A percentile compares a stretch with the other conserved stretches of the same genome.
Conservation (phyloP, 2,888 invertebrate species). For the Lycocerus yunnanus region DNA sequence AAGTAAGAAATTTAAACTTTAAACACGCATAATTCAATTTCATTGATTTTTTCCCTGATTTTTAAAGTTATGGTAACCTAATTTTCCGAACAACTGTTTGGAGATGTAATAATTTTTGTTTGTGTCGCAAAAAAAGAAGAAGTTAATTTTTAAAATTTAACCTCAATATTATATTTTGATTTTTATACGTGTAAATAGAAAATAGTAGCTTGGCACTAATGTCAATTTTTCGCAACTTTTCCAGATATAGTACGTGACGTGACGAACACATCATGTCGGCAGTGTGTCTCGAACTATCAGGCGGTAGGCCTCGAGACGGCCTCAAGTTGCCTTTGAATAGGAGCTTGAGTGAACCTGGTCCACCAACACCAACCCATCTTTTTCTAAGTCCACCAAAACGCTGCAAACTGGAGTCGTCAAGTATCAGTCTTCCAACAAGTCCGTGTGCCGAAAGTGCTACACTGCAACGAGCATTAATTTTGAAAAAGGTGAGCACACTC, state of each 20-base stretch:
- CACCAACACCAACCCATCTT: constrained; percentile 48
- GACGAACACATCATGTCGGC: constrained; percentile 55
- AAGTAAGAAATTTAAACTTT: neutral
- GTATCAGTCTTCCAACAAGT: constrained; percentile 57
- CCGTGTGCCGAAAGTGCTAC: constrained; percentile 62
- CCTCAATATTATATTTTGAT: neutral
- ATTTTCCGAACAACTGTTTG: neutral
- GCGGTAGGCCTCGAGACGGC: constrained; percentile 59
- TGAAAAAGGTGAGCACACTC: constrained; percentile 59
- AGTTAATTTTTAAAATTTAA: neutral
- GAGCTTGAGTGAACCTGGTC: constrained; percentile 63
- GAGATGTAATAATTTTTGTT: neutral
- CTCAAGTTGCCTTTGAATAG: constrained; percentile 62
- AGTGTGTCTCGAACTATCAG: constrained; percentile 58
- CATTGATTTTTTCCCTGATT: neutral
- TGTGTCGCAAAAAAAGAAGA: neutral
- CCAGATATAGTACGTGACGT: constrained; percentile 55
- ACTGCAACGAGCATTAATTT: constrained; percentile 58
- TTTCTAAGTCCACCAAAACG: constrained; percentile 55
- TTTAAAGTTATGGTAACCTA: neutral
- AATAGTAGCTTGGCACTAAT: constrained; percentile 41
- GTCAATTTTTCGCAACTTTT: constrained; percentile 50
- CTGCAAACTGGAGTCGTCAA: constrained; percentile 61
- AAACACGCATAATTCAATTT: neutral
- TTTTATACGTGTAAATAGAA: neutral